Percentiles rank a stretch among this genome's conserved stretches.
phyloP scores from a whole-genome alignment of 2,113 vertebrate genomes.

The Variabilichromis moorii region DNA sequence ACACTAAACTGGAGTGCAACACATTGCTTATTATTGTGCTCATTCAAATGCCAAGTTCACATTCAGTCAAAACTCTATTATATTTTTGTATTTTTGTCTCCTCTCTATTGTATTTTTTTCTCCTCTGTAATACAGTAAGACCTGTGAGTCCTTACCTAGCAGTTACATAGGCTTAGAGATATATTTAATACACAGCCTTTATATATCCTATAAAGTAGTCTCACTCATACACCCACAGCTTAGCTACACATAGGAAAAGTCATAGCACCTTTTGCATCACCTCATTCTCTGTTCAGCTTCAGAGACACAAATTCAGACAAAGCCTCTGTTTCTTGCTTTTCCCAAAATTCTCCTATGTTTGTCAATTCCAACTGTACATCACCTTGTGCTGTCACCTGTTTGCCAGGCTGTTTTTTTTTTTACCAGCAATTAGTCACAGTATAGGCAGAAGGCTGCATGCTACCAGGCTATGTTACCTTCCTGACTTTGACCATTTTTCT shows the following conservation, averaged over 20 bases:
- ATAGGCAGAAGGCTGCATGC: neutral
- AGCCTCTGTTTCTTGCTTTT: neutral
- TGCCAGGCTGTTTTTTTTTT: neutral
- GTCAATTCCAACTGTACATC: neutral
- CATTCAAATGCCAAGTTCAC: neutral
- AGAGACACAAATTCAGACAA: neutral
- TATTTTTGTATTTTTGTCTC: neutral
- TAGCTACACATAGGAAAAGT: neutral
- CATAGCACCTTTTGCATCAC: neutral
- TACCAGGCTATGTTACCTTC: neutral
- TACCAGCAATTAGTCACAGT: conserved; percentile 21
- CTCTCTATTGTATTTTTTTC: neutral
- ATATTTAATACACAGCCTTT: neutral
- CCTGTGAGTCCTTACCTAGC: neutral
- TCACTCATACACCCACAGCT: neutral
- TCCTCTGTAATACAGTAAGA: neutral
- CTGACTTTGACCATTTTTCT: neutral
- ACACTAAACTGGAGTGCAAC: neutral
- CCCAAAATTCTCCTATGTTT: neutral
- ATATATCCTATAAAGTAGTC: neutral
- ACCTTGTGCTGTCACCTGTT: conserved; percentile 7
- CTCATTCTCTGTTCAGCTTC: neutral
- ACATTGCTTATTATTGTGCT: neutral
- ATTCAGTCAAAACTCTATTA: neutral
- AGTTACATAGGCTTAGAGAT: neutral